Base-by-base conservation (phyloP, 1,140 invertebrate species). In the Pentalonia nigronervosa region DNA sequence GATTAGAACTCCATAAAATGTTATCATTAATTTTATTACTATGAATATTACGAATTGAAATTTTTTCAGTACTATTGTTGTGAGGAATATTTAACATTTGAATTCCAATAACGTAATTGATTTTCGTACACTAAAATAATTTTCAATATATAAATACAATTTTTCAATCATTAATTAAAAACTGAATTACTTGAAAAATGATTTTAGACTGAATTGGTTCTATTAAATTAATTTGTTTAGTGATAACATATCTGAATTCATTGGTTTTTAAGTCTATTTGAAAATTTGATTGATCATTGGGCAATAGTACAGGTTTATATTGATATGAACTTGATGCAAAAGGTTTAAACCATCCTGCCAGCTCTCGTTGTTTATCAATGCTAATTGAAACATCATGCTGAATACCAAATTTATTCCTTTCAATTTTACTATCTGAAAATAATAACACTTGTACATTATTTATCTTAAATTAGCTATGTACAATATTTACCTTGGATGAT, bases 351-450 rank as follows among this genome's bases (percentile, higher is more conserved):
- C 99, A 99, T 2, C 98, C 98, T 20, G 98, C 97, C 90, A 99
- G 96, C 96, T 99, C 98, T 95, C 98, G 96, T 95, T 99, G 98
- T 94, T 99, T 97, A 8, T 97, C 94, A 20, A 97, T 97, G 20
- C 97, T 97, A 84, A 99, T 96, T 23, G 97, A 97, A 7, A 99
- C 98, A 96, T 99, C 97, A 95, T 99, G 99, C 93, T 97, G 97
- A 94, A 99, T 97, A 1, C 99, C 99, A 87, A 97, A 96, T 88
- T 96, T 96, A 95, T 99, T 99, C 92, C 98, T 97, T 95, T 98
- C 97, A 88, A 99, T 97, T 25, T 96, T 95, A 17, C 97, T 97
- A 81, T 97, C 95, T 95, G 88, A n/a, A 94, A 86, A 83, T 67
- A 14, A 94, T 86, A 25, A 67, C 53, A 53, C 41, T 50, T 34